Conservation (phyloP, 2,113 vertebrate species). For the Orthonyx spaldingii region DNA sequence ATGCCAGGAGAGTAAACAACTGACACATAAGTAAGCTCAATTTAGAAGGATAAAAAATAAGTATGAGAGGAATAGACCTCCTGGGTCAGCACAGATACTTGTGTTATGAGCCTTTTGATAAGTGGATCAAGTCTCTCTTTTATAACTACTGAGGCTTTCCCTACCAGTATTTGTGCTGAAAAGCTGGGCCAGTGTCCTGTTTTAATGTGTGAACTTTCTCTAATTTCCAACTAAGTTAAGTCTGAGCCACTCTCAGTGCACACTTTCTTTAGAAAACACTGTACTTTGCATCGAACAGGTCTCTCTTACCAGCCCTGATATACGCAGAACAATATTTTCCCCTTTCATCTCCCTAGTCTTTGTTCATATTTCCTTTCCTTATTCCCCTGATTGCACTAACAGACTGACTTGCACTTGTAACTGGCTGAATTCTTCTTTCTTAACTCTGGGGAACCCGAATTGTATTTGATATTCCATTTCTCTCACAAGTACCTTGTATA, state of each 20-base stretch:
- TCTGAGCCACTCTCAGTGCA: not conserved
- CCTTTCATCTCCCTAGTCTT: not conserved
- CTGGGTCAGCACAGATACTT: not conserved
- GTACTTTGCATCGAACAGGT: not conserved
- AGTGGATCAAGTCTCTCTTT: not conserved
- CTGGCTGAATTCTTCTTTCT: not conserved
- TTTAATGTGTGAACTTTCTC: not conserved
- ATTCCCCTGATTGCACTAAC: not conserved
- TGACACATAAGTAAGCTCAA: not conserved
- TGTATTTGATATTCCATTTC: not conserved
- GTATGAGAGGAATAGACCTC: not conserved
- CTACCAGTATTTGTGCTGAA: not conserved
- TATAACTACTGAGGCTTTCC: not conserved
- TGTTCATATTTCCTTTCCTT: not conserved
- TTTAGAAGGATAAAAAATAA: not conserved
- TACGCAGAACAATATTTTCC: not conserved
- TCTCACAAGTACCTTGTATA: not conserved
- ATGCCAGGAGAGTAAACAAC: not conserved
- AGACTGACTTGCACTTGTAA: not conserved
- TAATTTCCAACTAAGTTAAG: not conserved
- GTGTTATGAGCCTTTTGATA: not conserved
- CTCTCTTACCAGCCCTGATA: not conserved
- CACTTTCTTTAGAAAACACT: not conserved
- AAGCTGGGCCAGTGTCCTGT: not conserved
- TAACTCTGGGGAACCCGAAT: not conserved